These are phyloP conservation scores for Bothrops jararaca DNA, from an alignment of 2,113 vertebrate species.

Conservation along the genomic window DNA sequence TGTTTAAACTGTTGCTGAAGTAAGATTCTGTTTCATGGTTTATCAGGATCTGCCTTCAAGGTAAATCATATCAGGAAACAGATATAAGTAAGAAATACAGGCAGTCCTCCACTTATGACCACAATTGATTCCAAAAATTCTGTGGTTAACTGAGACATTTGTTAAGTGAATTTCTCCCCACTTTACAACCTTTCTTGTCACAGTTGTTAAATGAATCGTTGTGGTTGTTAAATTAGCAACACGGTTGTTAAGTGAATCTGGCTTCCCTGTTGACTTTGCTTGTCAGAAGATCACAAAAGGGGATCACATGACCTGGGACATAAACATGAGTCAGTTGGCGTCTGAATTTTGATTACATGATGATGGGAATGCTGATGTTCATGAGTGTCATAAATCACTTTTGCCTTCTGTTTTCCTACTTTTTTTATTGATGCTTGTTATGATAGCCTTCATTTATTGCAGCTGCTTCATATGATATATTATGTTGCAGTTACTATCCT, in stretches of 20 bases:
- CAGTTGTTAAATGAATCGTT: neutral
- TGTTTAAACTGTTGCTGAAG: no score
- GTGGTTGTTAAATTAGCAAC: neutral
- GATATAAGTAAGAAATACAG: no score
- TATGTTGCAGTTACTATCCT: neutral
- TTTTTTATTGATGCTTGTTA: neutral
- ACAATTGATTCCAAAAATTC: neutral
- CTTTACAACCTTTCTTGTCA: neutral
- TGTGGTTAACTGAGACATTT: neutral
- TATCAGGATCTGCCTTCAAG: no score
- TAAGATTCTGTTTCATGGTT: no score
- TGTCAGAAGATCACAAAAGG: neutral
- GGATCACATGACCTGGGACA: neutral
- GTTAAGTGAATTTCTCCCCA: neutral
- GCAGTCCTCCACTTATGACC: no score
- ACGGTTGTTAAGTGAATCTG: neutral
- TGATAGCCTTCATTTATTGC: neutral
- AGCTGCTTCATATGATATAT: neutral
- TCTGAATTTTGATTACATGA: neutral
- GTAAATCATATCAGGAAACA: no score
- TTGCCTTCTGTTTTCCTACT: neutral
- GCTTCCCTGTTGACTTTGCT: neutral
- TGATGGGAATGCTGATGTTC: neutral
- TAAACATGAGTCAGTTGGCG: neutral
- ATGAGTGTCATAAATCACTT: neutral